These are phyloP conservation scores for Melinopterus prodromus DNA, from an alignment of 2,888 invertebrate species.

Conservation along the genomic window DNA sequence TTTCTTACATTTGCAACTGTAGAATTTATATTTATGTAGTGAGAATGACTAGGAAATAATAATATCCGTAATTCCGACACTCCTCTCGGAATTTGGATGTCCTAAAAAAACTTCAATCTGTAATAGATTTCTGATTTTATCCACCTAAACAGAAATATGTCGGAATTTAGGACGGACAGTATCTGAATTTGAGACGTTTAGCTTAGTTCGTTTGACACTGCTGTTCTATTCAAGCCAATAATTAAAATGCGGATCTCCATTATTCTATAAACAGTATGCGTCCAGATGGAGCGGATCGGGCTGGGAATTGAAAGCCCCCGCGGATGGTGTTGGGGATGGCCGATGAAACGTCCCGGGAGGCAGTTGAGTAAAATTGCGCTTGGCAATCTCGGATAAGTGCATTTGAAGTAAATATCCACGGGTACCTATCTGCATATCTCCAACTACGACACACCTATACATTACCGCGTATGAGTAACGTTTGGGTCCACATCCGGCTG, in stretches of 20 bases:
- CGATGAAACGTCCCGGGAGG: not conserved
- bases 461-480: not conserved
- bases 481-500: not conserved
- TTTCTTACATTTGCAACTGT: no score
- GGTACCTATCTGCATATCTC: not conserved
- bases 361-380: not conserved
- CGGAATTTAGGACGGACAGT: no score
- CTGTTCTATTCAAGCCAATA: not conserved
- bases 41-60: no score
- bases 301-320: not conserved
- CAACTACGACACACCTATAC: not conserved
- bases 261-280: not conserved
- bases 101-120: no score
- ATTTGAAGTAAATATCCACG: not conserved
- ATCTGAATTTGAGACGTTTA: no score
- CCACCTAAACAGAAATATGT: no score
- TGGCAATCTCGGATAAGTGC: not conserved
- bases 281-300: not conserved
- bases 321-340: not conserved
- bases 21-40: no score
- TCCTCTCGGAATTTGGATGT: no score
- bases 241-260: not conserved
- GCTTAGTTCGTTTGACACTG: not conserved
- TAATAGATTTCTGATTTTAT: no score
- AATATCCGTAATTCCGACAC: no score